Conservation (phyloP, 2,888 invertebrate genomes). For the Caenorhabditis sp. region DNA sequence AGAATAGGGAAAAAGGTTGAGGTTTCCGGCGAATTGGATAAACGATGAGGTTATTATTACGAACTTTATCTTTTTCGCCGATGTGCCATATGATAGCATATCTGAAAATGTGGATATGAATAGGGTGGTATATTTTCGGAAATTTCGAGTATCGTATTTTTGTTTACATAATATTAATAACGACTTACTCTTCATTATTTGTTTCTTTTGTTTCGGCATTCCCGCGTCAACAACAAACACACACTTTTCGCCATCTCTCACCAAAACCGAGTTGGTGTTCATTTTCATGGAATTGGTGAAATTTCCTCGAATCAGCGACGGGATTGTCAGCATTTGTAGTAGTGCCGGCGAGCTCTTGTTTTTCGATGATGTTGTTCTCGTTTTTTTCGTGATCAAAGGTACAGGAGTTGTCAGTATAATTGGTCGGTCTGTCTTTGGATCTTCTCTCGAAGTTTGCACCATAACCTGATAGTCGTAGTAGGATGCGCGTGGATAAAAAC, state of each 20-base stretch:
- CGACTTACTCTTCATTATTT: constrained; percentile 40
- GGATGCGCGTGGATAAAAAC: constrained; percentile 31
- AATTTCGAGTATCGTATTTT: not conserved
- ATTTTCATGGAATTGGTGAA: constrained; percentile 37
- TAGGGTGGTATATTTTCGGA: not conserved
- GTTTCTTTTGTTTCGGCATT: constrained; percentile 45
- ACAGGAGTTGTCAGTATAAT: constrained; percentile 34
- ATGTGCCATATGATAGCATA: constrained; percentile 37
- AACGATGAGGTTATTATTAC: constrained; percentile 46
- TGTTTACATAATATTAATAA: not conserved
- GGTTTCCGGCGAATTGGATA: constrained; percentile 50
- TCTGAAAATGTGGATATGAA: constrained; percentile 17
- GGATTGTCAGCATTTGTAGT: constrained; percentile 33
- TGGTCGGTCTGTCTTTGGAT: constrained; percentile 18
- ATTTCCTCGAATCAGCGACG: constrained; percentile 34
- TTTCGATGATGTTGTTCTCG: constrained; percentile 19
- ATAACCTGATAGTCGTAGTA: constrained; percentile 39
- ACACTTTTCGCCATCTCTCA: constrained; percentile 38
- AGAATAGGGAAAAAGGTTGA: constrained; percentile 50
- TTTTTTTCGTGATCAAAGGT: constrained; percentile 11
- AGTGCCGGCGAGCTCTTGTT: constrained; percentile 18
- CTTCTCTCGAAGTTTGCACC: constrained; percentile 19
- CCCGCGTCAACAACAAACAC: constrained; percentile 50
- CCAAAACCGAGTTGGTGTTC: constrained; percentile 42
- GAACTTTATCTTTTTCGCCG: constrained; percentile 39